Base-by-base conservation (phyloP, 2,888 invertebrate genomes). In the Lysandra bellargus region DNA sequence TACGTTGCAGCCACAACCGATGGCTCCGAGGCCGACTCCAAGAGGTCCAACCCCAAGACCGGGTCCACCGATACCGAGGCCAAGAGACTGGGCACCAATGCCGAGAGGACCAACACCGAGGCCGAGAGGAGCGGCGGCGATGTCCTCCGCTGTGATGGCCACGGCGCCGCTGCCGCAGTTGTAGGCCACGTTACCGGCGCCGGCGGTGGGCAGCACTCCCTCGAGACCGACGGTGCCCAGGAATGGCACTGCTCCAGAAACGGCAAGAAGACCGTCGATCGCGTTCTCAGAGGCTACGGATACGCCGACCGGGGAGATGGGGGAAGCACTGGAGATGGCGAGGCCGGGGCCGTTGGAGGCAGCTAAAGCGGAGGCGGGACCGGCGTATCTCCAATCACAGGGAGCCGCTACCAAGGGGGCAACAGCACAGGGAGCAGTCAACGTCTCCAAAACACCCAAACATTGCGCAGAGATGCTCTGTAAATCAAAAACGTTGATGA, bases 151-250 rank as follows among this genome's bases (percentile, higher is more conserved):
- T 40, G 83, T 78, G 33, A 85, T 84, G 40, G 82, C 83, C 12
- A 84, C 83, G 76, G 81, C 82, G 40, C 84, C 84, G 78, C 84
- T 83, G 7, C 87, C 86, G 79, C 85, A 85, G 33, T 85, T 83
- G 79, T 86, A 87, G 57, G 84, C 81, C 9, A 85, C 85, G 4
- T 83, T 83, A 78, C 88, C 88, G 60, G 84, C 83, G 23, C 89
- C 89, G 78, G 82, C 82, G 9, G 87, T 84, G 1, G 86, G 84
- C 30, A 89, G 78, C 5, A 80, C 80, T 2, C 88, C 88, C 78
- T 86, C 87, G 3, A 88, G 81, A 33, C 84, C 85, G 0, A 88
- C 88, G 7, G 86, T 82, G 6, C 86, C 85, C 23, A 85, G 75
- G 84, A 87, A 85, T 7, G 85, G 86, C 69, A 87, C 78, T 64